phyloP scores from a whole-genome alignment of 2,797 vertebrate genomes.

The Cetoscarus ocellatus region DNA sequence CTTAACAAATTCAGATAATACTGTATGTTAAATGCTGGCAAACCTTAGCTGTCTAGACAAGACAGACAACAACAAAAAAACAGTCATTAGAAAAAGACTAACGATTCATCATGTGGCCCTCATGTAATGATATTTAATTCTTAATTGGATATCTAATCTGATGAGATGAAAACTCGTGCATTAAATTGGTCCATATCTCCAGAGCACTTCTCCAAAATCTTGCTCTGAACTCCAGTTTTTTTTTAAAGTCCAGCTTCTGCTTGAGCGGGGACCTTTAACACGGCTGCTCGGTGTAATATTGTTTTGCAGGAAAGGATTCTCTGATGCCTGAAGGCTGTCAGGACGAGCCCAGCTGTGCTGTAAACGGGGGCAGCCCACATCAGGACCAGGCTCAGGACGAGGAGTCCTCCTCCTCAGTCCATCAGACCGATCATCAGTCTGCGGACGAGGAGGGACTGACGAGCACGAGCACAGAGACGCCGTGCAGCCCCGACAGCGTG shows the following conservation, averaged over 20 bases:
- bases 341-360: neutral
- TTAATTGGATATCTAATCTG: too few species aligned
- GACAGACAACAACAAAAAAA: too few species aligned
- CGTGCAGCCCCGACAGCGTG: neutral
- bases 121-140: too few species aligned
- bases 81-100: too few species aligned
- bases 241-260: neutral
- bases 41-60: too few species aligned
- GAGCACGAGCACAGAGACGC: neutral
- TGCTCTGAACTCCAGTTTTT: neutral
- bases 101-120: too few species aligned
- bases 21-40: too few species aligned
- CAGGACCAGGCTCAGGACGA: neutral
- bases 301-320: constrained; percentile 13
- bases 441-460: neutral
- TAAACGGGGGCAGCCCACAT: neutral
- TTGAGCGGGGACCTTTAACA: neutral
- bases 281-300: neutral
- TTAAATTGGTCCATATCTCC: too few species aligned
- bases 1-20: too few species aligned
- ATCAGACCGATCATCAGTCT: neutral
- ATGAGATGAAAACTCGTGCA: too few species aligned
- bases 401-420: neutral
- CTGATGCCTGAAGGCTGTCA: neutral
- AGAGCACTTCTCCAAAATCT: neutral